Percentiles rank a stretch among this genome's conserved stretches.
phyloP scores from a whole-genome alignment of 64 coral and sea anemone genomes.

The Acropora yongei region DNA sequence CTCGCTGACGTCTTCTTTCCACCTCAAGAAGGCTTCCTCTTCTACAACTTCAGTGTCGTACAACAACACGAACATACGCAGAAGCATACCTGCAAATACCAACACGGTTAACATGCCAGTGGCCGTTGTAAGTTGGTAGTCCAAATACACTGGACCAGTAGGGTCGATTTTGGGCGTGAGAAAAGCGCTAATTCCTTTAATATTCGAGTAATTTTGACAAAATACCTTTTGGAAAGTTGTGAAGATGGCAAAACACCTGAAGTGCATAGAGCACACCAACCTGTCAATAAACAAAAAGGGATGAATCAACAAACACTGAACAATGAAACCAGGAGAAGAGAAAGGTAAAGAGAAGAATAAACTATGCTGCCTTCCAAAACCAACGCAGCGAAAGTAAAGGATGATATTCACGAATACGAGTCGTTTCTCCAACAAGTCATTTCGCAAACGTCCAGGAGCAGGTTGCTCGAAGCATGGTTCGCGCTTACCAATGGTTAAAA shows the following conservation, averaged over 20 bases:
- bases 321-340: not conserved
- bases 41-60: constrained; percentile 95
- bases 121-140: too few species aligned
- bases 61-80: constrained; percentile 96
- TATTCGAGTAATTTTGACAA: too few species aligned
- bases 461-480: too few species aligned
- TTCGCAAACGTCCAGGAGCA: too few species aligned
- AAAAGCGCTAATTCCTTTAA: too few species aligned
- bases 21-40: constrained; percentile 96
- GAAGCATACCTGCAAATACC: constrained; percentile 72
- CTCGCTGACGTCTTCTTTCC: constrained; percentile 99
- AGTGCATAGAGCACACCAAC: constrained; percentile 93
- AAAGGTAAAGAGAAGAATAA: not conserved
- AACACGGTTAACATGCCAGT: too few species aligned
- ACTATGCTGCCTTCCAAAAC: not conserved
- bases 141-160: too few species aligned
- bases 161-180: too few species aligned
- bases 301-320: not conserved
- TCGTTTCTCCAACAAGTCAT: too few species aligned
- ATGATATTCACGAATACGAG: too few species aligned
- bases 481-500: too few species aligned
- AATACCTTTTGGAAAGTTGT: constrained; percentile 96
- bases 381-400: not conserved
- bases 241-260: constrained; percentile 93
- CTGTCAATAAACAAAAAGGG: not conserved